Percentiles rank a stretch among this genome's conserved stretches.
Conservation (phyloP, 2,888 invertebrate species). For the Pachymerium ferrugineum region DNA sequence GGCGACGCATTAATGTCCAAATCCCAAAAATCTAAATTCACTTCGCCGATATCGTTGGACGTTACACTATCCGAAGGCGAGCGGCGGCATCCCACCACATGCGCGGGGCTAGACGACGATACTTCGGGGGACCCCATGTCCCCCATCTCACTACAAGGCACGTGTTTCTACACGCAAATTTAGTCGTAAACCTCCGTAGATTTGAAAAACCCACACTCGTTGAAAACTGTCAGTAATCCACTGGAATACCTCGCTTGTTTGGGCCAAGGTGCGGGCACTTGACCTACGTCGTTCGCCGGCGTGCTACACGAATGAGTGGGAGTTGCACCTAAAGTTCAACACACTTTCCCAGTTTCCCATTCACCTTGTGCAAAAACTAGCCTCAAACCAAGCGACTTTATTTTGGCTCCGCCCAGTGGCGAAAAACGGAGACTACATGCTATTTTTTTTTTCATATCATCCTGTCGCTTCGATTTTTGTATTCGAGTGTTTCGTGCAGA, state of each 20-base stretch:
- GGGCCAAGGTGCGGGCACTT: too few species aligned
- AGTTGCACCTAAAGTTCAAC: constrained; percentile 33
- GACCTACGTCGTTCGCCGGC: not conserved
- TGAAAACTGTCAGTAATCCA: not conserved
- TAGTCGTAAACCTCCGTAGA: not conserved
- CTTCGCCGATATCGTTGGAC: constrained; percentile 65
- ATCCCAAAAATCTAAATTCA: constrained; percentile 75
- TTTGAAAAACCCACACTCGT: not conserved
- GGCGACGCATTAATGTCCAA: constrained; percentile 55
- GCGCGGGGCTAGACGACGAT: constrained; percentile 58
- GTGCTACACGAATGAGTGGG: not conserved
- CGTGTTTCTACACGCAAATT: not conserved
- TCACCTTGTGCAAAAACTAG: constrained; percentile 31
- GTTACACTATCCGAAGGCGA: constrained; percentile 51
- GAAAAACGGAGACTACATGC: not conserved
- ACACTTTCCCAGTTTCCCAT: constrained; percentile 37
- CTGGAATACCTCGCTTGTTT: too few species aligned
- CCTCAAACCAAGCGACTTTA: not conserved
- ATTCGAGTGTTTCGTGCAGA: not conserved
- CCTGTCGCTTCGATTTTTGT: not conserved
- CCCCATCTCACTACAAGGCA: constrained; percentile 38
- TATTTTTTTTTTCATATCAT: not conserved
- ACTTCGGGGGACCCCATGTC: constrained; percentile 69
- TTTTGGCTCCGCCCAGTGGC: not conserved
- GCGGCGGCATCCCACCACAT: not conserved